Conservation (phyloP, 2,113 vertebrate genomes). For the Struthio camelus region DNA sequence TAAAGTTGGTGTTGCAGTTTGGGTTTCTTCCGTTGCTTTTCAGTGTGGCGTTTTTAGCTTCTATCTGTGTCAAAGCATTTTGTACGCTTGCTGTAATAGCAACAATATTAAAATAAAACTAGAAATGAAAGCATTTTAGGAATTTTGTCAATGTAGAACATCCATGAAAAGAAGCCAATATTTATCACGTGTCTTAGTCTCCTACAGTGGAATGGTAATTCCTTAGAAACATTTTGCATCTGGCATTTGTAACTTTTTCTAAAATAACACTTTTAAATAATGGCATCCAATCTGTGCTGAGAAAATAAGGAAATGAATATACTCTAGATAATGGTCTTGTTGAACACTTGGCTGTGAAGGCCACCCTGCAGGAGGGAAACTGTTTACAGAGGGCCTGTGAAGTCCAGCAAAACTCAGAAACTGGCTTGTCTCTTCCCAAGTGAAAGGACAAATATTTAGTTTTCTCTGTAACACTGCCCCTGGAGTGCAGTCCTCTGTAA, state of each 20-base stretch:
- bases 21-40: neutral
- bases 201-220: neutral
- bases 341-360: neutral
- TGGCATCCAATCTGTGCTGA: neutral
- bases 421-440: neutral
- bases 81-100: neutral
- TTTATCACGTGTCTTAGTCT: neutral
- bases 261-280: neutral
- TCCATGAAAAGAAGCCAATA: conserved; percentile 6
- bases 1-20: neutral
- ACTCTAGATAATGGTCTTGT: neutral
- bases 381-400: neutral
- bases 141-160: neutral
- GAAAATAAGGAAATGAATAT: conserved; percentile 25
- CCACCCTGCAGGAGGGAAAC: neutral
- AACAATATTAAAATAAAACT: conserved; percentile 6
- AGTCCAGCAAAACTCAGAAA: neutral
- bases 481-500: neutral
- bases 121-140: conserved; percentile 29
- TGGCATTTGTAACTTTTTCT: neutral
- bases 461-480: neutral
- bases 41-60: neutral
- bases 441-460: neutral
- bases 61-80: neutral
- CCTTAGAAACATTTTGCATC: neutral